Conservation (phyloP, 30 jellyfish, hydroid and myxozoan genomes). For the Cassiopea andromeda region DNA sequence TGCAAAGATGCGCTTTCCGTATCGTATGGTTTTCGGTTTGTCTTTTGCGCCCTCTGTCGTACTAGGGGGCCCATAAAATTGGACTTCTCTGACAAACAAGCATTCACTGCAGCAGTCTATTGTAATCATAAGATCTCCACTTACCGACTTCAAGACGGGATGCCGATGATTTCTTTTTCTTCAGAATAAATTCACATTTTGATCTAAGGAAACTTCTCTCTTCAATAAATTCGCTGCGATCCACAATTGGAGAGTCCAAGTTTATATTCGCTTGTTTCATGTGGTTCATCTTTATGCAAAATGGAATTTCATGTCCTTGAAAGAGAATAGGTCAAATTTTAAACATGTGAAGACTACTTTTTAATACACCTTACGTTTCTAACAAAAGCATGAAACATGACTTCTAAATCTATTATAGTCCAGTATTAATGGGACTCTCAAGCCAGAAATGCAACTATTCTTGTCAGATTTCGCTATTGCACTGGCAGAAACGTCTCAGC, state of each 20-base stretch:
- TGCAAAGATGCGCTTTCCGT: too few relatives aligned
- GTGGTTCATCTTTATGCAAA: constrained; percentile 91
- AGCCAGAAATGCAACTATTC: too few relatives aligned
- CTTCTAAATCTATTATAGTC: too few relatives aligned
- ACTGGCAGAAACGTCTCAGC: too few relatives aligned
- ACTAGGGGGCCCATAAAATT: too few relatives aligned
- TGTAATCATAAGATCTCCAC: neutral
- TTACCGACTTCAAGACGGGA: constrained; percentile 81
- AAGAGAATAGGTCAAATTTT: neutral
- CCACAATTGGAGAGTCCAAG: constrained; percentile 17
- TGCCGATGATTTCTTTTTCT: constrained; percentile 75
- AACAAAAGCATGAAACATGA: too few relatives aligned
- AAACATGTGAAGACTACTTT: neutral
- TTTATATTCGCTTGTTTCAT: constrained; percentile 44
- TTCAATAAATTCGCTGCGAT: constrained; percentile 17
- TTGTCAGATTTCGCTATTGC: too few relatives aligned
- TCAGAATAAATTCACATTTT: constrained; percentile 78
- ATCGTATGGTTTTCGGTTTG: too few relatives aligned
- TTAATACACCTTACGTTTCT: too few relatives aligned
- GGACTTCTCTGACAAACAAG: too few relatives aligned
- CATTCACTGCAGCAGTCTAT: neutral
- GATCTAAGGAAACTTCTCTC: constrained; percentile 47
- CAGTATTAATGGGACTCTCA: too few relatives aligned
- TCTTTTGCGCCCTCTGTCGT: too few relatives aligned
- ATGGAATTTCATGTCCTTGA: constrained; percentile 97